These are phyloP conservation scores for Gasteruption jaculator DNA, from an alignment of 2,888 invertebrate species.

Conservation along the genomic window DNA sequence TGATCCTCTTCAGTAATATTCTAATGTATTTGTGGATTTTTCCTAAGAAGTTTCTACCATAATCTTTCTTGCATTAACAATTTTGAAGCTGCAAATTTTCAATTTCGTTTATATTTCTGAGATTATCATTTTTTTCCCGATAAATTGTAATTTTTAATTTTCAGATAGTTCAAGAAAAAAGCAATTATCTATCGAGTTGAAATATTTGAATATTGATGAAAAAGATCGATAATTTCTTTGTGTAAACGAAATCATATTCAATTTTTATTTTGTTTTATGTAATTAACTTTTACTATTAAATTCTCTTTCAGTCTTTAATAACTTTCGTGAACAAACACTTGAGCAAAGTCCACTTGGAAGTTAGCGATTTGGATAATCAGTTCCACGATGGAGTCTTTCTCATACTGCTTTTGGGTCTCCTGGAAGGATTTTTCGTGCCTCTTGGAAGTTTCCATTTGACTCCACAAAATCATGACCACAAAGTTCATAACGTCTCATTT, in stretches of 20 bases:
- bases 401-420: constrained; percentile 88
- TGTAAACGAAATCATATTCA: constrained; percentile 2
- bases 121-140: too few relatives aligned
- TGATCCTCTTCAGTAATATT: too few relatives aligned
- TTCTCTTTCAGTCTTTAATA: constrained; percentile 73
- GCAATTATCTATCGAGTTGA: neutral
- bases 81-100: too few relatives aligned
- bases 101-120: too few relatives aligned
- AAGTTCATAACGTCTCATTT: constrained; percentile 94
- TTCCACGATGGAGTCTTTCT: constrained; percentile 98
- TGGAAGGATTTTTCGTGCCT: constrained; percentile 98
- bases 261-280: neutral
- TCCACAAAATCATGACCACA: constrained; percentile 85
- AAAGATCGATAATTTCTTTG: constrained; percentile 7
- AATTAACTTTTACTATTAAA: constrained; percentile 16
- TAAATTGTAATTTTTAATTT: too few relatives aligned
- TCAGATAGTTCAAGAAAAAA: too few relatives aligned
- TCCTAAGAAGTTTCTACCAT: too few relatives aligned
- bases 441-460: constrained; percentile 90
- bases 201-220: constrained; percentile 7
- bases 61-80: too few relatives aligned
- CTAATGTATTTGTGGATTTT: too few relatives aligned
- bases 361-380: constrained; percentile 86
- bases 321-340: constrained; percentile 98
- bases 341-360: constrained; percentile 94